Evolutionary conservation across 2,888 invertebrate species (phyloP).

Genomic region (Eupelmus urozonus): DNA sequence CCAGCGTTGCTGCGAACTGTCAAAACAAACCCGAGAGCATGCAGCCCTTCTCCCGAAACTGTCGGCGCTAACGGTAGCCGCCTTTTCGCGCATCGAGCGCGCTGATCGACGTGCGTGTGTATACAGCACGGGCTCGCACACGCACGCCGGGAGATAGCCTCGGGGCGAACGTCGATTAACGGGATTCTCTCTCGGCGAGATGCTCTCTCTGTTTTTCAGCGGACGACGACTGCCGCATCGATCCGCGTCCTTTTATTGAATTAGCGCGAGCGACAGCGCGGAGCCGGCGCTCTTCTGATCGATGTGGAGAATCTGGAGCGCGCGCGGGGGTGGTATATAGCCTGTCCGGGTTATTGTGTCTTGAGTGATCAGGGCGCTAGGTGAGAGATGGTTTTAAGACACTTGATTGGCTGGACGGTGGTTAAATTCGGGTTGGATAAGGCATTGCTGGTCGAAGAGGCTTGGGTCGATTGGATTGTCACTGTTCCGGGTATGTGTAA

Average conservation of each 20-base stretch:
- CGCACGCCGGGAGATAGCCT: background rate
- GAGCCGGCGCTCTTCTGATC: background rate
- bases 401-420: too few relatives aligned
- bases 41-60: too few relatives aligned
- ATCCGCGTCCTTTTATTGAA: slow-evolving; percentile 23
- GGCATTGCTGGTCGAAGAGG: too few relatives aligned
- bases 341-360: too few relatives aligned
- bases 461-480: too few relatives aligned
- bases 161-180: slow-evolving; percentile 48
- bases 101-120: background rate
- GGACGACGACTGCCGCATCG: background rate
- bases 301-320: background rate
- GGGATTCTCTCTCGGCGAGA: slow-evolving; percentile 13
- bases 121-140: background rate
- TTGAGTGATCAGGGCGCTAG: too few relatives aligned
- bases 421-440: too few relatives aligned
- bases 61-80: background rate
- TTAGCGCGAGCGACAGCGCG: background rate
- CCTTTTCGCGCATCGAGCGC: background rate
- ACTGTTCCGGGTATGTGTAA: background rate
- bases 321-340: too few relatives aligned
- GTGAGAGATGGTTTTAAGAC: too few relatives aligned
- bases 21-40: too few relatives aligned
- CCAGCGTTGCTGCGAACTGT: too few relatives aligned
- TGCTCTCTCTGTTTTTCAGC: background rate